phyloP scores from a whole-genome alignment of 2,797 vertebrate species.

The Serranus cabrilla region DNA sequence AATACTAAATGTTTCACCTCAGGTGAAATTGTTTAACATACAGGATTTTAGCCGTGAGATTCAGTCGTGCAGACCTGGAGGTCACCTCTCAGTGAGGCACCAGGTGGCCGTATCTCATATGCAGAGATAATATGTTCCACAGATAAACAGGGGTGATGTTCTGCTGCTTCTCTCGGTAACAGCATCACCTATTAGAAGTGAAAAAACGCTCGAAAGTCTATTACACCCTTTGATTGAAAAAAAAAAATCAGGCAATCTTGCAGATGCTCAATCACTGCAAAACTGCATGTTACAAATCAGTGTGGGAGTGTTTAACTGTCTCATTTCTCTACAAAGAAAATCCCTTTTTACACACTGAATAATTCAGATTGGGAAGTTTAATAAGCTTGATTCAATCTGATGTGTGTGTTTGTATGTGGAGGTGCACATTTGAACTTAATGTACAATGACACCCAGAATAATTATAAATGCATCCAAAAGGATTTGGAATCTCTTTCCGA shows the following conservation, averaged over 20 bases:
- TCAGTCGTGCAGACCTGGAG: background rate
- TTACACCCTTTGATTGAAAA: conserved; percentile 34
- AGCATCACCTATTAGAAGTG: conserved; percentile 11
- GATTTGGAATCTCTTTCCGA: conserved; percentile 43
- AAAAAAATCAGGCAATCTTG: conserved; percentile 40
- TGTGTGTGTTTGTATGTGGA: conserved; percentile 15
- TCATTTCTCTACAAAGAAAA: conserved; percentile 40
- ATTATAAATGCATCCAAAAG: conserved; percentile 55
- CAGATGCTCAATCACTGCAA: conserved; percentile 12
- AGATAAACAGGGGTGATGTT: conserved; percentile 22
- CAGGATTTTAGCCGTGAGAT: background rate
- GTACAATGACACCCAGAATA: conserved; percentile 41
- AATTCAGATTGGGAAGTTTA: conserved; percentile 55
- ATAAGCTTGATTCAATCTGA: conserved; percentile 42
- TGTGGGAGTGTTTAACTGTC: conserved; percentile 36
- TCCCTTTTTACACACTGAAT: conserved; percentile 34
- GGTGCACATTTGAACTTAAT: conserved; percentile 27
- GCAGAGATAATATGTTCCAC: conserved; percentile 2
- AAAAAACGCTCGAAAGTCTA: conserved; percentile 22
- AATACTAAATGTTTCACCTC: background rate
- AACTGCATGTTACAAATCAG: conserved; percentile 30
- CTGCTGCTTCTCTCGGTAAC: conserved; percentile 30
- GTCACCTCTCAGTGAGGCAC: background rate
- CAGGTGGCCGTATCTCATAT: background rate
- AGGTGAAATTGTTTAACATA: background rate